Conservation (phyloP, 1,140 invertebrate species). For the Pogonognathellus flavescens region DNA sequence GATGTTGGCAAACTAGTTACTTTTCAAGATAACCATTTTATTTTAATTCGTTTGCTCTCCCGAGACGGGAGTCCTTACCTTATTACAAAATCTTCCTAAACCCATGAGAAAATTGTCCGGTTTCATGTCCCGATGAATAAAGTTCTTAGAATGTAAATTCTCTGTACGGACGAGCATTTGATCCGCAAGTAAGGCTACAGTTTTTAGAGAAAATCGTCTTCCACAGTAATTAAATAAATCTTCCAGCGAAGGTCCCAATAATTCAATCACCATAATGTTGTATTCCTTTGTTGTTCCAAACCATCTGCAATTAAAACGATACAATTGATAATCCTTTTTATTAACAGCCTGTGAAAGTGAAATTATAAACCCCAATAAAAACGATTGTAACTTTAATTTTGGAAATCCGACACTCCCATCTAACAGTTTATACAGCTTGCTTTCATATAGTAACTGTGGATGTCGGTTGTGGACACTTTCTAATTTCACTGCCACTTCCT, state of each 20-base stretch:
- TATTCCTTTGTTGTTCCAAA: slow-evolving; percentile 92
- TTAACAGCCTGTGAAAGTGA: background rate
- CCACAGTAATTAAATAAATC: slow-evolving; percentile 98
- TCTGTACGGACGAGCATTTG: slow-evolving; percentile 93
- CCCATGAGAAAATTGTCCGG: slow-evolving; percentile 99
- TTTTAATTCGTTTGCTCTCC: too few species aligned
- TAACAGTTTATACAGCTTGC: slow-evolving; percentile 92
- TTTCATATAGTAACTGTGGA: slow-evolving; percentile 95
- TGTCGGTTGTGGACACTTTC: slow-evolving; percentile 92
- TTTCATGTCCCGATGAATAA: slow-evolving; percentile 96
- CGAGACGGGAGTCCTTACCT: too few species aligned
- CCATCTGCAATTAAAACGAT: slow-evolving; percentile 76
- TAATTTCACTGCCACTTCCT: slow-evolving; percentile 97
- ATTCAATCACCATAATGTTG: slow-evolving; percentile 96
- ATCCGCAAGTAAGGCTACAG: slow-evolving; percentile 96
- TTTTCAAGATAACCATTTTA: too few species aligned
- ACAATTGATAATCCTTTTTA: slow-evolving; percentile 59
- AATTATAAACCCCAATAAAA: background rate
- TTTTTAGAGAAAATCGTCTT: slow-evolving; percentile 95
- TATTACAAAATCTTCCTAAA: slow-evolving; percentile 93
- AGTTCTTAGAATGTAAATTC: slow-evolving; percentile 94
- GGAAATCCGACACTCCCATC: slow-evolving; percentile 96
- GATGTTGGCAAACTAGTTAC: too few species aligned
- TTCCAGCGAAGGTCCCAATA: slow-evolving; percentile 94
- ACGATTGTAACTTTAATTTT: slow-evolving; percentile 71